Percentiles rank a stretch among this genome's conserved stretches.
Evolutionary conservation across 2,888 invertebrate genomes (phyloP).

Genomic region (Poecilus cupreus): DNA sequence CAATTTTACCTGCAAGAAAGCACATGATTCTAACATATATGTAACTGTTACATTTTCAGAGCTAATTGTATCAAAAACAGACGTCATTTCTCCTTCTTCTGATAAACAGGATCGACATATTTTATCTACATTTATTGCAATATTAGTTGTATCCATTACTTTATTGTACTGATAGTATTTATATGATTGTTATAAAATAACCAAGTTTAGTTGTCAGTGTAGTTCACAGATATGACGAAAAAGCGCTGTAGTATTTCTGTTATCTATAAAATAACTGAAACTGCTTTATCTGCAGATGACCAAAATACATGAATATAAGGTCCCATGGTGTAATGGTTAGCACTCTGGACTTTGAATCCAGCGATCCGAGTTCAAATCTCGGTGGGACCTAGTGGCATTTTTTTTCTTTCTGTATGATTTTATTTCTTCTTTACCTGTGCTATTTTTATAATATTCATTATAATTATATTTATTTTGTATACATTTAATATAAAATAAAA

Average conservation of each 20-base stretch:
- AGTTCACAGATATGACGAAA: constrained; percentile 9
- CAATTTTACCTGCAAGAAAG: constrained; percentile 72
- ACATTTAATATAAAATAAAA: background rate
- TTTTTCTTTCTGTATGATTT: constrained; percentile 15
- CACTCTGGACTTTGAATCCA: constrained; percentile 88
- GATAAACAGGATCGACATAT: constrained; percentile 74
- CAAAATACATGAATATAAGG: constrained; percentile 67
- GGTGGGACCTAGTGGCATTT: constrained; percentile 77
- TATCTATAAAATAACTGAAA: background rate
- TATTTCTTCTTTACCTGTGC: background rate
- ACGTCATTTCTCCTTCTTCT: constrained; percentile 70
- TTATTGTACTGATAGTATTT: background rate
- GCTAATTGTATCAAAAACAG: constrained; percentile 70
- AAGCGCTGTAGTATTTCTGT: constrained; percentile 13
- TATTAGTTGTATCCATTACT: constrained; percentile 25
- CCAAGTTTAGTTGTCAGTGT: constrained; percentile 30
- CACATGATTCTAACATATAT: constrained; percentile 72
- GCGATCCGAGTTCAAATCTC: constrained; percentile 88
- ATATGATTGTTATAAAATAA: constrained; percentile 13
- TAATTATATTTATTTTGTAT: background rate
- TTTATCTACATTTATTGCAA: constrained; percentile 68
- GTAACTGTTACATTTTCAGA: constrained; percentile 70
- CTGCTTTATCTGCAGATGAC: background rate
- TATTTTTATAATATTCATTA: constrained; percentile 3
- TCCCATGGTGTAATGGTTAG: constrained; percentile 86